Evolutionary conservation across 2,797 vertebrate genomes (phyloP).

Genomic region (Todus mexicanus): DNA sequence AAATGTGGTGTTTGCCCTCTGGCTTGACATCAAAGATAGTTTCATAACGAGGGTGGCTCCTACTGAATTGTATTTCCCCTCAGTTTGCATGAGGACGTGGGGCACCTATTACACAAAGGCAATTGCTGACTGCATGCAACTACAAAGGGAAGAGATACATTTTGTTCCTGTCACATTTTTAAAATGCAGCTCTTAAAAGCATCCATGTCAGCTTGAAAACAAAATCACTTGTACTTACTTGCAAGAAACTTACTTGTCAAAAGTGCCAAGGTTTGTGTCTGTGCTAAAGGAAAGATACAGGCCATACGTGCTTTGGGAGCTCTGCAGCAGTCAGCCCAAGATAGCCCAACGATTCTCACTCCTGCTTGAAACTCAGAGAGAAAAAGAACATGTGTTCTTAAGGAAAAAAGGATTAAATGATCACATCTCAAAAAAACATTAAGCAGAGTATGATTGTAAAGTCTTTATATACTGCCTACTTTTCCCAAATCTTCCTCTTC

Average conservation of each 20-base stretch:
- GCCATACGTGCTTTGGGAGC: accelerated
- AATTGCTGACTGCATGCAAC: neutral
- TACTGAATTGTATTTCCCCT: neutral
- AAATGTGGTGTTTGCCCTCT: neutral
- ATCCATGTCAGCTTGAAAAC: neutral
- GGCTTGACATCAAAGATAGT: slow-evolving; percentile 18
- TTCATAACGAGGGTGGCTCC: neutral
- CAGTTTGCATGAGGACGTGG: neutral
- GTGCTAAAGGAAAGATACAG: neutral
- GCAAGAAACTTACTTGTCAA: neutral
- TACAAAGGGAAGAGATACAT: neutral
- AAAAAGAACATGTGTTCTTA: neutral
- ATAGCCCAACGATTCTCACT: accelerated
- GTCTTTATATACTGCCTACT: neutral
- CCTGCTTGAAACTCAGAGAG: neutral
- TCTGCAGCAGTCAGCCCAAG: neutral
- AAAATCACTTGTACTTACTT: neutral
- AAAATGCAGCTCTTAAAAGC: neutral
- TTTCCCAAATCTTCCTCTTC: neutral
- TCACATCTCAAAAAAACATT: neutral
- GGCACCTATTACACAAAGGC: neutral
- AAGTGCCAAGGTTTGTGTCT: neutral
- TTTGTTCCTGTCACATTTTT: neutral
- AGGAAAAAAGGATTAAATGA: neutral
- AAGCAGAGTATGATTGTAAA: neutral